Evolutionary conservation across 1,140 invertebrate genomes (phyloP).

Genomic region (Chymomyza costata): DNA sequence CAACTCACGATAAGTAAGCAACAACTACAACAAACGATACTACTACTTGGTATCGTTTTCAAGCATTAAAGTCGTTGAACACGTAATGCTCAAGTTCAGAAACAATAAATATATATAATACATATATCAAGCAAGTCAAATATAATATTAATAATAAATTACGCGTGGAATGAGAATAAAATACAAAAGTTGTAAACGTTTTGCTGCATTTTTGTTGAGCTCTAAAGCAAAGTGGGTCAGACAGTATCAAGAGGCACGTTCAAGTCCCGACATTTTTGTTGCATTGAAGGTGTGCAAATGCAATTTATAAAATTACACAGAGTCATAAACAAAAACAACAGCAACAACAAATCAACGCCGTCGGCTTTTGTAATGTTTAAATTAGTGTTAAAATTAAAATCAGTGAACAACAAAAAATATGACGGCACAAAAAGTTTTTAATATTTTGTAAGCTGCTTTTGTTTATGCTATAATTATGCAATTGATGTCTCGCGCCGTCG

Average conservation of each 20-base stretch:
- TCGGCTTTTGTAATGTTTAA: too few species aligned
- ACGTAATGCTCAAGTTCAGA: constrained; percentile 42
- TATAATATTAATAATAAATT: constrained; percentile 25
- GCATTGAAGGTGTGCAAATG: constrained; percentile 3
- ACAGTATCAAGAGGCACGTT: constrained; percentile 25
- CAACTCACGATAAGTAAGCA: constrained; percentile 66
- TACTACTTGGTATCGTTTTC: too few species aligned
- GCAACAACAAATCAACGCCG: too few species aligned
- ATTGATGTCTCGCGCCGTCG: constrained; percentile 25
- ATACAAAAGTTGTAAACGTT: constrained; percentile 23
- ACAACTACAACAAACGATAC: too few species aligned
- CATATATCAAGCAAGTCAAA: constrained; percentile 2
- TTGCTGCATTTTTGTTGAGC: constrained; percentile 29
- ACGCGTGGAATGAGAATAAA: constrained; percentile 19
- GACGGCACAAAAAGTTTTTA: constrained; percentile 21
- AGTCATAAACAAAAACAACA: too few species aligned
- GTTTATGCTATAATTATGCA: constrained; percentile 54
- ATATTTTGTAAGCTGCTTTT: constrained; percentile 12
- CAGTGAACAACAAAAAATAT: too few species aligned
- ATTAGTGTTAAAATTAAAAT: too few species aligned
- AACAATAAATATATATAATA: constrained; percentile 23
- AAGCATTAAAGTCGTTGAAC: constrained; percentile 33
- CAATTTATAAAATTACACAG: constrained; percentile 13
- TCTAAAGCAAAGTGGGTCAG: constrained; percentile 47
- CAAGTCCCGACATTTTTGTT: constrained; percentile 10